Base-by-base conservation (phyloP, 2,113 vertebrate genomes). In the Plectropomus leopardus region DNA sequence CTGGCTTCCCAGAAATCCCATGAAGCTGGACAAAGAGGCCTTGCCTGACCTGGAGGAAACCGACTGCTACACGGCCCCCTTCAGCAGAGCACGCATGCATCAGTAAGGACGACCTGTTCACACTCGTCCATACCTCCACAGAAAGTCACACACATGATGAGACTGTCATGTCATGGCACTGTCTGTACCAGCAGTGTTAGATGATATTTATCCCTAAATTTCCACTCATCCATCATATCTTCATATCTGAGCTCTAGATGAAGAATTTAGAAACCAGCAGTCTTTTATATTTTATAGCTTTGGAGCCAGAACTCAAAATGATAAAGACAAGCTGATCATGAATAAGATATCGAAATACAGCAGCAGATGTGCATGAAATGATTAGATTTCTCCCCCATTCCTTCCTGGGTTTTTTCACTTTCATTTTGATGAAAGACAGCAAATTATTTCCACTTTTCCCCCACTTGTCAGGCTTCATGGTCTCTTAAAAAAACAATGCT, bases 1-100 rank as follows among this genome's bases (percentile, higher is more conserved):
- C 16, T 99, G 98, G 98, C 89, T 99, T 87, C 96, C 98, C 19
- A 96, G 93, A 88, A 99, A 99, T 88, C 98, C 98, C 3, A 99
- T 99, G 98, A 97, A 98, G 93, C 96, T 99, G 3, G 98, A 99
- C 91, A 99, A 99, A 88, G 97, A 98, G 83, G 97, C 97, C 0
- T 90, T 99, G 45, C 98, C 98, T 47, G 97, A 99, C 78, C 93
- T 99, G 66, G 97, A 99, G 85, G 97, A 98, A 50, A 96, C 96
- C 0, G 97, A 98, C 92, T 99, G 98, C 86, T 99, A 99, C 91
- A 99, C 98, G 0, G 98, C 98, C 0, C 98, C 98, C 30, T 99
- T 99, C 86, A 99, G 97, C 93, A 92, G 97, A 5, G 96, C 97
- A 0, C 96, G 98, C 80, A 98, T 97, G 82, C 98, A 99, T 92